A percentile compares a stretch with the other conserved stretches of the same genome.
Evolutionary conservation across 2,797 vertebrate species (phyloP).

Genomic region (Agapornis canus): DNA sequence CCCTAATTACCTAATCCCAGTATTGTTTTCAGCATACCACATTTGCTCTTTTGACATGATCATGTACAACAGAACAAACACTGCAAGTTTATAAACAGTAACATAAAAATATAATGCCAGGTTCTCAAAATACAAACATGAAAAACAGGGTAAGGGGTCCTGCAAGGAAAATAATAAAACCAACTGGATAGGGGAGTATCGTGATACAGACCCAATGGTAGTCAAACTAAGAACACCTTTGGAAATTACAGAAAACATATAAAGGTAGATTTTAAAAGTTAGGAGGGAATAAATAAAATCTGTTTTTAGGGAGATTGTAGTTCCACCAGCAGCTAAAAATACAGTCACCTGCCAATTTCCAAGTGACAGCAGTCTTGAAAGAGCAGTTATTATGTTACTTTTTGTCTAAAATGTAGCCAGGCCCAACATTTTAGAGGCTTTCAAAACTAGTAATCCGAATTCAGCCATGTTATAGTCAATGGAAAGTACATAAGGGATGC

Average conservation of each 20-base stretch:
- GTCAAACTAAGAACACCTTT: slow-evolving; percentile 52
- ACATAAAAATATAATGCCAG: not conserved
- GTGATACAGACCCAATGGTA: not conserved
- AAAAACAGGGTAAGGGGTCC: not conserved
- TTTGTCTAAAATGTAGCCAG: not conserved
- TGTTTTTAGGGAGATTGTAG: not conserved
- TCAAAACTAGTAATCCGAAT: not conserved
- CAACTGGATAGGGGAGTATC: not conserved
- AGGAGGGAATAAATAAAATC: not conserved
- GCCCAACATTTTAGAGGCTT: slow-evolving; percentile 16
- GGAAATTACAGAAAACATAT: slow-evolving; percentile 33
- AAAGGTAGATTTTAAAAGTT: slow-evolving; percentile 2
- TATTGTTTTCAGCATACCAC: not conserved
- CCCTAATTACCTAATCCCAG: not conserved
- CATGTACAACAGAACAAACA: not conserved
- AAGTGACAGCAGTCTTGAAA: slow-evolving; percentile 29
- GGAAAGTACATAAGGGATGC: not conserved
- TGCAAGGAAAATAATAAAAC: not conserved
- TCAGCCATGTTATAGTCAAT: not conserved
- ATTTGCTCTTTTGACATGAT: not conserved
- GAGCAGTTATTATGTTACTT: not conserved
- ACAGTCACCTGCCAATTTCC: not conserved
- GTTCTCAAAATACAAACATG: not conserved
- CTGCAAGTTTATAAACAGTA: not conserved
- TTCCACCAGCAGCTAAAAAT: not conserved